Conservation (phyloP, 2,113 vertebrate genomes). For the Ceyx melanurus region DNA sequence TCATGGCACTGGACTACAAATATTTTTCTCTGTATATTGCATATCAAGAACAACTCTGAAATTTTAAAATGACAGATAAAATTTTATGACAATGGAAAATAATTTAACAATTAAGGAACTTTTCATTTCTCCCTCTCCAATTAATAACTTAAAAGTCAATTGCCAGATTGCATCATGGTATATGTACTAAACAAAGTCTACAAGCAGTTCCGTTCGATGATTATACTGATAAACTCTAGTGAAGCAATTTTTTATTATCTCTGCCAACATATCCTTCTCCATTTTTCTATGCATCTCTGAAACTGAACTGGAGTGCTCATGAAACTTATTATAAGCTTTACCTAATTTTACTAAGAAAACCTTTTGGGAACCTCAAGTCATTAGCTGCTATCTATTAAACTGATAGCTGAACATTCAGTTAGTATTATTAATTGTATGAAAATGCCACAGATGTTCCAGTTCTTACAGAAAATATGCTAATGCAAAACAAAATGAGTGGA, state of each 20-base stretch:
- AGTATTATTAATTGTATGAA: conserved; percentile 67
- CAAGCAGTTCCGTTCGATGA: neutral
- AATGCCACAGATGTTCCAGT: neutral
- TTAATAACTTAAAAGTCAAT: neutral
- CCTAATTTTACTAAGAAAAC: conserved; percentile 57
- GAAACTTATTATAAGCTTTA: conserved; percentile 23
- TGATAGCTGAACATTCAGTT: conserved; percentile 61
- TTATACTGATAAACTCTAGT: neutral
- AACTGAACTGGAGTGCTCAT: neutral
- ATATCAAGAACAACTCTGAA: neutral
- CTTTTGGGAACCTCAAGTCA: conserved; percentile 38
- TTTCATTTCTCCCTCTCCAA: neutral
- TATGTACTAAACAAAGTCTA: neutral
- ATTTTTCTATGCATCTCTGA: neutral
- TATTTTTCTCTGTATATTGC: neutral
- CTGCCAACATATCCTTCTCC: neutral
- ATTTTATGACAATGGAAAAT: neutral
- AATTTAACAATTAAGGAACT: neutral
- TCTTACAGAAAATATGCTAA: conserved; percentile 14
- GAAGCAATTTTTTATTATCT: neutral
- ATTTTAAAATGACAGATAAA: neutral
- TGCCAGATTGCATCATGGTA: neutral
- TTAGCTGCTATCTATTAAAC: conserved; percentile 47
- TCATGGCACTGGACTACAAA: neutral
- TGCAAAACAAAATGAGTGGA: neutral